Evolutionary conservation across 92 coral and sea anemone species (phyloP).

Genomic region (Ricordea florida): DNA sequence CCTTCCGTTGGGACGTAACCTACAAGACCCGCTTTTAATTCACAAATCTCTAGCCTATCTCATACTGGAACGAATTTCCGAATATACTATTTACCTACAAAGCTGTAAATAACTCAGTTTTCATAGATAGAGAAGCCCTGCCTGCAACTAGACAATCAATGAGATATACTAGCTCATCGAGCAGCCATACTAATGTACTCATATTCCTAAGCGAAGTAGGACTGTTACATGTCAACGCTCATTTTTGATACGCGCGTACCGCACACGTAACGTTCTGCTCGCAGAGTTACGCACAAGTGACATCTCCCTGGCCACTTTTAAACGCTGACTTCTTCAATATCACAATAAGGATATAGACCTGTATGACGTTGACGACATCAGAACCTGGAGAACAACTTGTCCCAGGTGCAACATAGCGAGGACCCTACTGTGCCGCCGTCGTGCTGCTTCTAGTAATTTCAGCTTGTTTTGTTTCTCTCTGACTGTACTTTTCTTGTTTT

Average conservation of each 20-base stretch:
- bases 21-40: neutral
- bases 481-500: no score
- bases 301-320: conserved; percentile 5
- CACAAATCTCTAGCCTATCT: conserved; percentile 3
- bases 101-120: conserved; percentile 34
- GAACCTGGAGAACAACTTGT: no score
- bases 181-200: conserved; percentile 21
- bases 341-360: neutral
- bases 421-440: no score
- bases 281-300: conserved; percentile 18
- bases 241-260: conserved; percentile 19
- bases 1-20: neutral
- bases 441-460: no score
- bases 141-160: conserved; percentile 10
- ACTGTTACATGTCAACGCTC: conserved; percentile 31
- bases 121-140: conserved; percentile 13
- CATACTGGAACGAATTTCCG: conserved; percentile 37
- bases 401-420: no score
- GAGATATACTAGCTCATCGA: conserved; percentile 31
- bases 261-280: conserved; percentile 4
- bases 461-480: no score
- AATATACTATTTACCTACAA: conserved; percentile 35
- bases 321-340: neutral
- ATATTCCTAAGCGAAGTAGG: conserved; percentile 41
- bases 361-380: no score